These are phyloP conservation scores for Neomicropteryx cornuta DNA, from an alignment of 1,140 invertebrate genomes.

Conservation along the genomic window DNA sequence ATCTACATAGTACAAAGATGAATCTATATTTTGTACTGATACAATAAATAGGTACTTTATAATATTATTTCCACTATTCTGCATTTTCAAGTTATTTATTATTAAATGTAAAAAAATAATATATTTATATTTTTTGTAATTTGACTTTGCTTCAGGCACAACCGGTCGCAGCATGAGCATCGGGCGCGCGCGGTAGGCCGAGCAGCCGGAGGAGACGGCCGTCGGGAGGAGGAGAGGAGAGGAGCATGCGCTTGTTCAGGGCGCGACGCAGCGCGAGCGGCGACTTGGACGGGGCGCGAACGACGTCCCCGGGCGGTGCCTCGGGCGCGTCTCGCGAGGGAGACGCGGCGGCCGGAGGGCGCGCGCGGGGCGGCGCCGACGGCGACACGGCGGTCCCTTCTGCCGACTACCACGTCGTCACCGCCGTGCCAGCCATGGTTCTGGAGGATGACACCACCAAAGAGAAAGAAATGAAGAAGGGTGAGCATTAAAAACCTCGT, in stretches of 20 bases:
- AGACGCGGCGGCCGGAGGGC: constrained; percentile 38
- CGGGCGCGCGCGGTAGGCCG: too few species aligned
- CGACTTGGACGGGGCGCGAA: background rate
- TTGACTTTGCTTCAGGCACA: too few species aligned
- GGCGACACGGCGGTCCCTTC: constrained; percentile 21
- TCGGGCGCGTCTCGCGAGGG: constrained; percentile 27
- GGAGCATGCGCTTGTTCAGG: constrained; percentile 28
- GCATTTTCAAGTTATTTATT: too few species aligned
- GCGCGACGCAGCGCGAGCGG: constrained; percentile 7
- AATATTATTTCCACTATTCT: too few species aligned
- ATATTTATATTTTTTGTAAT: too few species aligned
- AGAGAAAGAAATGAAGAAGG: constrained; percentile 36
- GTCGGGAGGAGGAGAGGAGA: constrained; percentile 7
- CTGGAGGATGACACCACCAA: constrained; percentile 43
- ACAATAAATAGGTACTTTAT: too few species aligned
- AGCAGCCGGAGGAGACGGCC: too few species aligned
- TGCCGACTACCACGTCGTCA: constrained; percentile 43
- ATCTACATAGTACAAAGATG: too few species aligned
- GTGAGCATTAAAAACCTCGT: constrained; percentile 13
- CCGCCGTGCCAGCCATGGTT: constrained; percentile 45
- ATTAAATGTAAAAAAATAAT: too few species aligned
- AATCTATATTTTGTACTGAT: too few species aligned
- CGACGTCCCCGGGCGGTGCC: constrained; percentile 16
- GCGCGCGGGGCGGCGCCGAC: constrained; percentile 29
- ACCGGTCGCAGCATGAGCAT: too few species aligned